phyloP scores from a whole-genome alignment of 2,888 invertebrate species.

The Choristoneura rosaceana region DNA sequence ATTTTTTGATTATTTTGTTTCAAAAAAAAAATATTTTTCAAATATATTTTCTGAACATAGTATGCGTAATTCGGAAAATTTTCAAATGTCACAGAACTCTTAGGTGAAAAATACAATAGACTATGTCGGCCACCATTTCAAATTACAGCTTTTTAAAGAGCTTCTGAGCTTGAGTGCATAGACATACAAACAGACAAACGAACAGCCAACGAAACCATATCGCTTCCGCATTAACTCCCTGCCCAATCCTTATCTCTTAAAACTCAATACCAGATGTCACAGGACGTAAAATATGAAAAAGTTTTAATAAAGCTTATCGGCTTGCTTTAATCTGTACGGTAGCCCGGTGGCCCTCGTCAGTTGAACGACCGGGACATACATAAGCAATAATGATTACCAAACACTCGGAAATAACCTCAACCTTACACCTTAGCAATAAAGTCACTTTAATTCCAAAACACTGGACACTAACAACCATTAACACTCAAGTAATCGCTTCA shows the following conservation, averaged over 20 bases:
- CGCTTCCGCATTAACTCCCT: too few relatives aligned
- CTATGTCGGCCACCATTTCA: too few relatives aligned
- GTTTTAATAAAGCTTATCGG: constrained; percentile 21
- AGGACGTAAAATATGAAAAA: constrained; percentile 21
- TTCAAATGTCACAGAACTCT: too few relatives aligned
- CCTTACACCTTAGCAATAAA: background rate
- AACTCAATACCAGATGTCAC: constrained; percentile 12
- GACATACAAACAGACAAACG: too few relatives aligned
- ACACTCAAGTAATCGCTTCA: background rate
- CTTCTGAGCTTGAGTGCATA: too few relatives aligned
- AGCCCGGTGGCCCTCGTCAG: constrained; percentile 15
- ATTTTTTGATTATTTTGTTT: too few relatives aligned
- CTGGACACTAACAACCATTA: background rate
- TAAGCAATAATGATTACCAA: background rate
- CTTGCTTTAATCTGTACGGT: constrained; percentile 6
- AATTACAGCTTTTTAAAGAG: too few relatives aligned
- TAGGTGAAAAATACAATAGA: too few relatives aligned
- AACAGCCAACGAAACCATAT: too few relatives aligned
- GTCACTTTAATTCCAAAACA: background rate
- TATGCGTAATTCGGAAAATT: too few relatives aligned
- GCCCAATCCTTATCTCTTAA: background rate
- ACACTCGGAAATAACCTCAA: background rate
- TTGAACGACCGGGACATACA: background rate
- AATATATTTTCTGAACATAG: too few relatives aligned
- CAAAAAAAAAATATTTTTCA: too few relatives aligned